Percentiles rank a stretch among this genome's conserved stretches.
Conservation (phyloP, 1,140 invertebrate genomes). For the Drosophila eugracilis region DNA sequence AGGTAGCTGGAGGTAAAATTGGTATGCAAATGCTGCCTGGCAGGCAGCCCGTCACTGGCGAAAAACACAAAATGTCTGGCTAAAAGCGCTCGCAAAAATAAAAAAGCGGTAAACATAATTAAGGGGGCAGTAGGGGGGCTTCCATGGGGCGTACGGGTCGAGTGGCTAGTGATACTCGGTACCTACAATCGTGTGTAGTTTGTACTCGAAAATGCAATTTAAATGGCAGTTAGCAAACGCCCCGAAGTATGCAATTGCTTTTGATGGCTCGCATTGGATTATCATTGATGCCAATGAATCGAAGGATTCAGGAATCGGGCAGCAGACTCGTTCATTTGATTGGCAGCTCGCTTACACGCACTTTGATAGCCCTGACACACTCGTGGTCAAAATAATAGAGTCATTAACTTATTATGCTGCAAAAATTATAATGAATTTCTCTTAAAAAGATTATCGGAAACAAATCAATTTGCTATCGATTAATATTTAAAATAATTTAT, state of each 20-base stretch:
- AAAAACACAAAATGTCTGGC: constrained; percentile 64
- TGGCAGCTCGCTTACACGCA: constrained; percentile 35
- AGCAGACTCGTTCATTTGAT: constrained; percentile 28
- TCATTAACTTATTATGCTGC: neutral
- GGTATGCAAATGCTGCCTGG: constrained; percentile 70
- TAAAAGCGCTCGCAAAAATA: constrained; percentile 45
- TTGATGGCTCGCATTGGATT: constrained; percentile 34
- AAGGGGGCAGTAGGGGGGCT: constrained; percentile 18
- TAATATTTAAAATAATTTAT: too few relatives aligned
- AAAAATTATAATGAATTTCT: too few relatives aligned
- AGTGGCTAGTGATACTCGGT: constrained; percentile 39
- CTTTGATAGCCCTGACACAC: constrained; percentile 4
- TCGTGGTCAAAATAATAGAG: neutral
- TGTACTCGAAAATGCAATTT: constrained; percentile 52
- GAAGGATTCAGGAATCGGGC: constrained; percentile 11
- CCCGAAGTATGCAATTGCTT: constrained; percentile 43
- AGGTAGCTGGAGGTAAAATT: constrained; percentile 51
- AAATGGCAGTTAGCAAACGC: constrained; percentile 44
- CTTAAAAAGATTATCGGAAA: too few relatives aligned
- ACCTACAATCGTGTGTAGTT: constrained; percentile 6
- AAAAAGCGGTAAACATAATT: constrained; percentile 66
- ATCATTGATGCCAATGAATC: constrained; percentile 47
- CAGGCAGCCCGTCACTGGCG: constrained; percentile 35
- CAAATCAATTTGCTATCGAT: too few relatives aligned
- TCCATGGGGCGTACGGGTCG: constrained; percentile 23